Percentiles rank a stretch among this genome's conserved stretches.
phyloP scores from a whole-genome alignment of 1,140 invertebrate genomes.

The Cydia fagiglandana region DNA sequence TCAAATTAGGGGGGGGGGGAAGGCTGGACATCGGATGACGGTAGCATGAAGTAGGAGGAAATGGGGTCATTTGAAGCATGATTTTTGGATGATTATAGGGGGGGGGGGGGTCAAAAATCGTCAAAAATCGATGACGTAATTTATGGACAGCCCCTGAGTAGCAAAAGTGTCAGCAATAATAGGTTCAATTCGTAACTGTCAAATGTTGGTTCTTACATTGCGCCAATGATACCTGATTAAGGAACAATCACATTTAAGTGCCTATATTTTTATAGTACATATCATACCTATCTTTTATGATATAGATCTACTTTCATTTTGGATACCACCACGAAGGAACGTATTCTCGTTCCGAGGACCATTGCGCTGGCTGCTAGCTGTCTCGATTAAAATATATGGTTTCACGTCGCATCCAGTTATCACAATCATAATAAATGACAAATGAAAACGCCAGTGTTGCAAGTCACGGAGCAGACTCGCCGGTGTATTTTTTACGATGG shows the following conservation, averaged over 20 bases:
- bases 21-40: too few relatives aligned
- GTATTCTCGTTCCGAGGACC: not conserved
- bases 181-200: too few relatives aligned
- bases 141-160: too few relatives aligned
- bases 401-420: constrained; percentile 73
- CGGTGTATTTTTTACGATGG: constrained; percentile 61
- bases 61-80: too few relatives aligned
- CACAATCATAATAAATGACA: constrained; percentile 80
- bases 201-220: too few relatives aligned
- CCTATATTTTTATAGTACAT: not conserved
- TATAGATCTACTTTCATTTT: constrained; percentile 6
- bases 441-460: constrained; percentile 75
- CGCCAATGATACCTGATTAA: too few relatives aligned
- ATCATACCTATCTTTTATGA: not conserved
- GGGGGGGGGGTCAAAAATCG: too few relatives aligned
- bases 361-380: constrained; percentile 58
- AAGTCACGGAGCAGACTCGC: constrained; percentile 66
- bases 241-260: not conserved
- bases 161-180: too few relatives aligned
- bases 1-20: too few relatives aligned
- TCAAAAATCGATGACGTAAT: too few relatives aligned
- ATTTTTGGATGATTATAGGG: too few relatives aligned
- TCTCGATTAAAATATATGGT: constrained; percentile 73
- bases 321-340: constrained; percentile 8
- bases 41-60: too few relatives aligned